These are phyloP conservation scores for Crioceris asparagi DNA, from an alignment of 2,888 invertebrate species.

Conservation along the genomic window DNA sequence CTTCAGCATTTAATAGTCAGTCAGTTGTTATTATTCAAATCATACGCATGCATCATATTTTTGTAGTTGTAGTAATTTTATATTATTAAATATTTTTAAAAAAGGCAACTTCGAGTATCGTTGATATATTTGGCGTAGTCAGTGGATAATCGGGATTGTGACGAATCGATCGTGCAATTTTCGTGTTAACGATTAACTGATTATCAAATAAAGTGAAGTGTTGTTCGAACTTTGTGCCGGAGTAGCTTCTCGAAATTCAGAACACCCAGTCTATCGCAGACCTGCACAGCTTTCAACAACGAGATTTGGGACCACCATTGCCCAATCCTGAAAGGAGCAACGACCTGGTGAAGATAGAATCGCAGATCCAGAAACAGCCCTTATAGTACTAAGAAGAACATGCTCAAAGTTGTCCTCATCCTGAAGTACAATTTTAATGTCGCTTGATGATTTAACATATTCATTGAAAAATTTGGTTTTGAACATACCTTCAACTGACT, in stretches of 20 bases:
- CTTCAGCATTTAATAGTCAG: background rate
- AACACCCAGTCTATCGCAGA: background rate
- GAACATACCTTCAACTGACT: background rate
- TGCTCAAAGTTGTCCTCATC: background rate
- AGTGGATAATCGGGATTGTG: background rate
- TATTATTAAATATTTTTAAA: background rate
- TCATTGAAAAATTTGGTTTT: background rate
- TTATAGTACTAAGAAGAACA: too few relatives aligned
- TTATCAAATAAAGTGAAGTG: background rate
- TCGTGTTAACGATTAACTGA: background rate
- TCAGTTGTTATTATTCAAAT: background rate
- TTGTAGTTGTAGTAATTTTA: background rate
- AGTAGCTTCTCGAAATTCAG: background rate
- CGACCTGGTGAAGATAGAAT: background rate
- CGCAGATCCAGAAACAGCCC: too few relatives aligned
- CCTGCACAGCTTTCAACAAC: background rate
- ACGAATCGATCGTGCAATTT: background rate
- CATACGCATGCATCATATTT: too few relatives aligned
- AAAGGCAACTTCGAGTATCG: background rate
- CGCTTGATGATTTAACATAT: background rate
- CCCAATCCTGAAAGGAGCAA: background rate
- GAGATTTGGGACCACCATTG: background rate
- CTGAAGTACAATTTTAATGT: background rate
- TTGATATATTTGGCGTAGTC: background rate
- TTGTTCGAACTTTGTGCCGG: background rate